A percentile compares a stretch with the other conserved stretches of the same genome.
phyloP scores from a whole-genome alignment of 1,140 invertebrate species.

The Steinernema feltiae region DNA sequence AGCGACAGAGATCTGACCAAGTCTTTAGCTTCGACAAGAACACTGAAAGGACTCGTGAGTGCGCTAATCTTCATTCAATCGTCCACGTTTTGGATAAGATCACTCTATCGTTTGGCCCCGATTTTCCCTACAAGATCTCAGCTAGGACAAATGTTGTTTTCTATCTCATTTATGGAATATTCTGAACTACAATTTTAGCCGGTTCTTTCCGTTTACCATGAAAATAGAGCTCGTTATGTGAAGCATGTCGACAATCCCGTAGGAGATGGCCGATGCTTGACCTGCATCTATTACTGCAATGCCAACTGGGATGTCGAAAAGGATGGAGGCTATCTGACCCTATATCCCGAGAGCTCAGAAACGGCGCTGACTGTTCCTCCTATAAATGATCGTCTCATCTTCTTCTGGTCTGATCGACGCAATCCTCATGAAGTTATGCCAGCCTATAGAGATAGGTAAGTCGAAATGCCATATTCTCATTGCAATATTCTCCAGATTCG shows the following conservation, averaged over 20 bases:
- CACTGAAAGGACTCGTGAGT: conserved; percentile 1
- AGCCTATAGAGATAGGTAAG: conserved; percentile 58
- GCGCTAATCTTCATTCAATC: conserved; percentile 39
- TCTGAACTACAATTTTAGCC: conserved; percentile 70
- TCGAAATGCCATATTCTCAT: neutral
- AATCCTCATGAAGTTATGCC: conserved; percentile 92
- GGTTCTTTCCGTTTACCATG: conserved; percentile 93
- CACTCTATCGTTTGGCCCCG: conserved; percentile 28
- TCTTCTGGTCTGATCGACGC: conserved; percentile 89
- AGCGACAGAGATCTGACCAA: neutral
- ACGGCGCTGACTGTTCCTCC: conserved; percentile 70
- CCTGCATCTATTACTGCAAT: conserved; percentile 83
- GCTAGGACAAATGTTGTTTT: conserved; percentile 38
- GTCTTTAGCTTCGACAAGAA: conserved; percentile 14
- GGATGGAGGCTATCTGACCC: conserved; percentile 70
- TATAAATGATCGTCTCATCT: conserved; percentile 79
- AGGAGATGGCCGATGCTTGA: conserved; percentile 65
- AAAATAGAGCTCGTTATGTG: conserved; percentile 81
- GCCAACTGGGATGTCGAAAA: conserved; percentile 70
- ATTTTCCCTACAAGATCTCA: conserved; percentile 39
- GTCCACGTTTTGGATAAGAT: conserved; percentile 47
- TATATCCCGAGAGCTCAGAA: conserved; percentile 78
- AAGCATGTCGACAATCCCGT: conserved; percentile 96
- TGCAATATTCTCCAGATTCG: neutral
- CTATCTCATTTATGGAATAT: conserved; percentile 28